A percentile compares a stretch with the other conserved stretches of the same genome.
Evolutionary conservation across 2,797 vertebrate species (phyloP).

Genomic region (Amblyraja radiata): DNA sequence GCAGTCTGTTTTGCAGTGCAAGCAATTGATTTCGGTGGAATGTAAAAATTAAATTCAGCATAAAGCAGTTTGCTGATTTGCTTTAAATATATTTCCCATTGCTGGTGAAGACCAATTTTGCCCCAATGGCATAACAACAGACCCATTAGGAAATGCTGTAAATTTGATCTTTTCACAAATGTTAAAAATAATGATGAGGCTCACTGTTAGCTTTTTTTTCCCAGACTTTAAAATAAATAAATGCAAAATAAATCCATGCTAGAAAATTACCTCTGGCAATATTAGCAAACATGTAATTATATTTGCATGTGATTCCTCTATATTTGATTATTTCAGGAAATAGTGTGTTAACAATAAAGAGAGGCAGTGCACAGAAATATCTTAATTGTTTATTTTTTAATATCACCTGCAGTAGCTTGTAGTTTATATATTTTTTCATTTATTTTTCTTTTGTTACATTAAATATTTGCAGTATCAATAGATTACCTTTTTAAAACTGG

Average conservation of each 20-base stretch:
- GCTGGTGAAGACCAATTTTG: background rate
- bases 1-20: background rate
- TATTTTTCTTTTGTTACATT: background rate
- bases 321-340: background rate
- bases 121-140: background rate
- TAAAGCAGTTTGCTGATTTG: background rate
- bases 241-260: background rate
- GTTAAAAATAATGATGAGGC: background rate
- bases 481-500: background rate
- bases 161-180: background rate
- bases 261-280: background rate
- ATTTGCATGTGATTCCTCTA: background rate
- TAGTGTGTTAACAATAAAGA: background rate
- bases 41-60: background rate
- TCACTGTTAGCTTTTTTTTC: background rate
- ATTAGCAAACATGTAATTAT: constrained; percentile 13
- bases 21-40: background rate
- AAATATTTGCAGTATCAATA: background rate
- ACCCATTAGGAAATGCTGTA: background rate
- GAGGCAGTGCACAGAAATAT: background rate
- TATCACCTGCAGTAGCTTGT: background rate
- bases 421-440: background rate
- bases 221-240: background rate
- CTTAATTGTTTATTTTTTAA: background rate
- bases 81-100: background rate